Percentiles rank a stretch among this genome's conserved stretches.
phyloP scores from a whole-genome alignment of 2,888 invertebrate species.

The Syrista parreyssii region DNA sequence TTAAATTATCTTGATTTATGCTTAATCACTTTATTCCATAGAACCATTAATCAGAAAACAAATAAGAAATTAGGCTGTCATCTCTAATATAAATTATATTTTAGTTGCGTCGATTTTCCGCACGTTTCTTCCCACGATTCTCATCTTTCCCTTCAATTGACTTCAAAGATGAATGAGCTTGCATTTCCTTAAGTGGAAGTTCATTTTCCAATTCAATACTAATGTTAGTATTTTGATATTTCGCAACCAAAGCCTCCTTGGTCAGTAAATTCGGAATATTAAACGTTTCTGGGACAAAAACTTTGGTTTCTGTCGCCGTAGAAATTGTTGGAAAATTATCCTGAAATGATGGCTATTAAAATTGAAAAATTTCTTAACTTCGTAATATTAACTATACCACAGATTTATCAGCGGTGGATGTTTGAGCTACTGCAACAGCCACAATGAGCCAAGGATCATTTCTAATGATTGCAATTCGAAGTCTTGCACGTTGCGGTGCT shows the following conservation, averaged over 20 bases:
- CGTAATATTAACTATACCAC: slow-evolving; percentile 31
- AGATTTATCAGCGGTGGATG: slow-evolving; percentile 37
- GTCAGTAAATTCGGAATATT: background rate
- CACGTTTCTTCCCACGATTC: background rate
- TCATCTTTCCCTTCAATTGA: too few species aligned
- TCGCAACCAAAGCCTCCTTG: background rate
- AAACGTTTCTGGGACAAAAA: background rate
- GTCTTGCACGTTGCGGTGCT: slow-evolving; percentile 75
- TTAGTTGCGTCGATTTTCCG: too few species aligned
- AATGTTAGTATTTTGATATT: background rate
- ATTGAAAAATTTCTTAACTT: too few species aligned
- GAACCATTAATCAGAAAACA: too few species aligned
- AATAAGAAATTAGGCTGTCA: too few species aligned
- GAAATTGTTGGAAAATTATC: background rate
- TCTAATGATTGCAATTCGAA: slow-evolving; percentile 75
- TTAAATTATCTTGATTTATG: too few species aligned
- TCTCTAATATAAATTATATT: too few species aligned
- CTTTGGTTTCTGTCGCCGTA: background rate
- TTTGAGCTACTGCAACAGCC: slow-evolving; percentile 43
- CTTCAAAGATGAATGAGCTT: too few species aligned
- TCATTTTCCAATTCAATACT: too few species aligned
- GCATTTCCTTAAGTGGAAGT: too few species aligned
- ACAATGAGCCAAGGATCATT: slow-evolving; percentile 74
- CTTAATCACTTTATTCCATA: too few species aligned
- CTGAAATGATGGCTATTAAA: background rate